Conservation (phyloP, 2,113 vertebrate species). For the Abramis brama region DNA sequence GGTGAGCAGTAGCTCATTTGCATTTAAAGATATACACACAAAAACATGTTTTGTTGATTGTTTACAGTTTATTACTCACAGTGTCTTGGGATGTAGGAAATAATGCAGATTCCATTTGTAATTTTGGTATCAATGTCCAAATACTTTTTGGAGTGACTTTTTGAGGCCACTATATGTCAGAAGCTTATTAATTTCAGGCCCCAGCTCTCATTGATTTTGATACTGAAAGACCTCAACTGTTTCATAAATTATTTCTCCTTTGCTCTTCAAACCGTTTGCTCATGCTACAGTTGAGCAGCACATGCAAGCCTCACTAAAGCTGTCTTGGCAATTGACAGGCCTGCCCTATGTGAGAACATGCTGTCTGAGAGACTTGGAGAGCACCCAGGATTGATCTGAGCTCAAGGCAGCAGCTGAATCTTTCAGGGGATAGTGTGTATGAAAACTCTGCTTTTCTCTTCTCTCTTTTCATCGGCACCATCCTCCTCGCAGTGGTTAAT, state of each 20-base stretch:
- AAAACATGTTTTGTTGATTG: not conserved
- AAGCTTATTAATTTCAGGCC: not conserved
- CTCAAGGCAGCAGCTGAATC: constrained; percentile 36
- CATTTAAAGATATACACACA: too few species aligned
- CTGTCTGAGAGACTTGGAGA: constrained; percentile 23
- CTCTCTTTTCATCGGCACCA: constrained; percentile 1
- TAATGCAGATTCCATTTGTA: not conserved
- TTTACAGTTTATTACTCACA: not conserved
- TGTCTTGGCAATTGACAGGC: constrained; percentile 34
- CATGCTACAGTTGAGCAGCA: constrained; percentile 18
- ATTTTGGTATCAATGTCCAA: not conserved
- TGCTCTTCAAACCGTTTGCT: constrained; percentile 19
- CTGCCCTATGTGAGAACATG: constrained; percentile 32
- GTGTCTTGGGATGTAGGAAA: not conserved
- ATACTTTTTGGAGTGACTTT: not conserved
- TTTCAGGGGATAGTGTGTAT: constrained; percentile 28
- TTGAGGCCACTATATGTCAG: not conserved
- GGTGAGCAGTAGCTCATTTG: too few species aligned
- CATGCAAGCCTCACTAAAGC: constrained; percentile 18
- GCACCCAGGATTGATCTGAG: constrained; percentile 35
- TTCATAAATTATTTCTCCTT: constrained; percentile 24
- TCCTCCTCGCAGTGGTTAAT: constrained; percentile 35
- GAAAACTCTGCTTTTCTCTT: constrained; percentile 25
- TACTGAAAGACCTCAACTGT: not conserved
- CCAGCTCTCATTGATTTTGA: not conserved